Base-by-base conservation (phyloP, 2,888 invertebrate genomes). In the Lasius fuliginosus region DNA sequence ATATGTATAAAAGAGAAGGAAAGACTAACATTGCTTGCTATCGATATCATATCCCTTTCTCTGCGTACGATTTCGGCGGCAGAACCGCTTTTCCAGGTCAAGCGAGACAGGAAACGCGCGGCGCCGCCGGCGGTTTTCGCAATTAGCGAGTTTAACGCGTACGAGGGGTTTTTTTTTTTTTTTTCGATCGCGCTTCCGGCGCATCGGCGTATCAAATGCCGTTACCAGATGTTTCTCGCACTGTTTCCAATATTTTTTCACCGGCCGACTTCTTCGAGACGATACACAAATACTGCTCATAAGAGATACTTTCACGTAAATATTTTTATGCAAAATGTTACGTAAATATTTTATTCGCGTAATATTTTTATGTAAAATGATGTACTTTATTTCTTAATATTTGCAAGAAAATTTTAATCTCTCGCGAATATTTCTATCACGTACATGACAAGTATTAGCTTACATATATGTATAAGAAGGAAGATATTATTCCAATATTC, bases 121-220 rank as follows among this genome's bases (percentile, higher is more conserved):
- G 33, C 36, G 87, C 87, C 82, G 49, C 86, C 58, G 86, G 90
- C 87, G 90, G 89, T 92, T 92, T 92, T 92, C 88, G 90, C 90
- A 91, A 92, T 91, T 91, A 92, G 87, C 86, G 85, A 88, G 85
- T 86, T 90, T 86, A 85, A 58, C 84, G 53, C 83, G 86, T 33
- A 49, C 36, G 33, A 76, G 27, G 23, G 33, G 5, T 18, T 65
- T 65, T 23, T 23, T 23, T 23, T 23, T 23, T 23, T 23, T 23
- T 23, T 23, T 65, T 33, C 3, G 33, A 0, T 46, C 15, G 33
- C 40, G 40, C 56, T 67, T 67, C 67, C 53, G 15, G 30, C 27
- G 15, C 27, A 30, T 65, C 23, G 40, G 15, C 23, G 27, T 56
- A 77, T 77, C 77, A 67, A 77, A 77, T 4, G 30, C 1, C 27